phyloP scores from a whole-genome alignment of 2,888 invertebrate genomes.

The Lottia scabra region DNA sequence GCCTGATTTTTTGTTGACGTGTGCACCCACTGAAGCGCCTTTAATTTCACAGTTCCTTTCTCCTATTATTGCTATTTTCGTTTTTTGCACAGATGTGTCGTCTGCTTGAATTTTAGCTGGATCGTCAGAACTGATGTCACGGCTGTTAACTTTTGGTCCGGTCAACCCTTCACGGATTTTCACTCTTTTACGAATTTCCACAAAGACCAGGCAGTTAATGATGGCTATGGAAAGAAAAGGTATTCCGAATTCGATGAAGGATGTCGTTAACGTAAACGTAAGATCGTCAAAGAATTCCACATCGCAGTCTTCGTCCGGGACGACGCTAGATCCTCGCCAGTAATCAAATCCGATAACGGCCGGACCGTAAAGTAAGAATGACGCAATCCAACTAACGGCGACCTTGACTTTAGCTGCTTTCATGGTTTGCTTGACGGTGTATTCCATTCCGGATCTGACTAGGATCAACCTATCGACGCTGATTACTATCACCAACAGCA shows the following conservation, averaged over 20 bases:
- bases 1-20: not conserved
- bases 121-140: too few relatives aligned
- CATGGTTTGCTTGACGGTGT: conserved; percentile 34
- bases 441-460: conserved; percentile 37
- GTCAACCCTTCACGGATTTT: not conserved
- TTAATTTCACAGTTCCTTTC: too few relatives aligned
- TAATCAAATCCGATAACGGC: conserved; percentile 50
- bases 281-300: conserved; percentile 44
- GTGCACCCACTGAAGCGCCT: too few relatives aligned
- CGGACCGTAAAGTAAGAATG: conserved; percentile 44
- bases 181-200: conserved; percentile 36
- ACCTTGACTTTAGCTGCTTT: conserved; percentile 31
- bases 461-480: conserved; percentile 46
- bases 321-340: conserved; percentile 39
- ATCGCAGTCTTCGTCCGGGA: conserved; percentile 43
- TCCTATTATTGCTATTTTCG: not conserved
- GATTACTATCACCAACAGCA: conserved; percentile 43
- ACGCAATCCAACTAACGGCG: conserved; percentile 38
- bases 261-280: conserved; percentile 38
- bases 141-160: too few relatives aligned
- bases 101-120: too few relatives aligned
- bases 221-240: conserved; percentile 37
- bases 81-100: not conserved
- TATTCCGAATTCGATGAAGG: conserved; percentile 44
- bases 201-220: conserved; percentile 41